These are phyloP conservation scores for Labrus mixtus DNA, from an alignment of 2,113 vertebrate genomes.

Conservation along the genomic window DNA sequence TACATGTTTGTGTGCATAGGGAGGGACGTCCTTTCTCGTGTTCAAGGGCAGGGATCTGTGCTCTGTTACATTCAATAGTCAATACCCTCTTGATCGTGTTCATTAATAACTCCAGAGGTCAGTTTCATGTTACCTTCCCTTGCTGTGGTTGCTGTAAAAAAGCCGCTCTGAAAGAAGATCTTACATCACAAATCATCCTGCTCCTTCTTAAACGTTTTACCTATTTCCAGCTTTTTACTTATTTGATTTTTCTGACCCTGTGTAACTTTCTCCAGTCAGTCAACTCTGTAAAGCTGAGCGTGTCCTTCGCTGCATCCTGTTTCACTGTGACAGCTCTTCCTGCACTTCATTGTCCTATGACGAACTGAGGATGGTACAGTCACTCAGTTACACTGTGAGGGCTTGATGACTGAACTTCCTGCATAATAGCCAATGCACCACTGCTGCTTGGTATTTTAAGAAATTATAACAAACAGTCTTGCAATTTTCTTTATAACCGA, in stretches of 20 bases:
- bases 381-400: constrained; percentile 6
- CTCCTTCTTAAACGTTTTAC: constrained; percentile 29
- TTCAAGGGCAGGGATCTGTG: constrained; percentile 65
- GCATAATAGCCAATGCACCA: not conserved
- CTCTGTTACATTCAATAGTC: constrained; percentile 63
- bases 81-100: constrained; percentile 57
- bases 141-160: constrained; percentile 35
- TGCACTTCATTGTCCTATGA: constrained; percentile 37
- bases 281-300: not conserved
- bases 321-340: constrained; percentile 46
- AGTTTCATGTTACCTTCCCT: constrained; percentile 54
- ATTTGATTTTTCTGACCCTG: constrained; percentile 9
- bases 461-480: constrained; percentile 9
- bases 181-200: not conserved
- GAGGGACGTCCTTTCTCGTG: constrained; percentile 56
- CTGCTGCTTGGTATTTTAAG: constrained; percentile 1
- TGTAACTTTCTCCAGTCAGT: constrained; percentile 1
- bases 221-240: constrained; percentile 20
- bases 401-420: constrained; percentile 18
- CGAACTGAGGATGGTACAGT: constrained; percentile 23
- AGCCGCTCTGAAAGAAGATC: constrained; percentile 37
- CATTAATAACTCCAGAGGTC: constrained; percentile 66
- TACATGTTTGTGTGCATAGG: constrained; percentile 9
- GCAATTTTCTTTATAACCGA: constrained; percentile 3
- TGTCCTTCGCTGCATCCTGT: constrained; percentile 26